phyloP scores from a whole-genome alignment of 2,113 vertebrate species.

The Labeo catla region DNA sequence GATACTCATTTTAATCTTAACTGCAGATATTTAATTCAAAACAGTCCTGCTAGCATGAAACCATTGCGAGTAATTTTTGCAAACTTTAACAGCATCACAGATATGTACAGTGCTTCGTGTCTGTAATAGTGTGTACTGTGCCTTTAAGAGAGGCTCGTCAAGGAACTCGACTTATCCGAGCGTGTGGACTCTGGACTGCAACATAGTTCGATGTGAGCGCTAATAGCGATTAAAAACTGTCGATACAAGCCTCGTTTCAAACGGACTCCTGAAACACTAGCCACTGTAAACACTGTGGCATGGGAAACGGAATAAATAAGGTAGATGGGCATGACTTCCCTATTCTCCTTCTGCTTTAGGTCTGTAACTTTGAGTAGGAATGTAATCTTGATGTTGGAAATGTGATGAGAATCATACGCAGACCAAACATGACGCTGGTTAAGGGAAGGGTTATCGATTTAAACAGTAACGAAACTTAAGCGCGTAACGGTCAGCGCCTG shows the following conservation, averaged over 20 bases:
- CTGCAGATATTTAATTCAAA: neutral
- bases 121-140: neutral
- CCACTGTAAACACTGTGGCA: conserved; percentile 45
- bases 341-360: neutral
- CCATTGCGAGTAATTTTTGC: neutral
- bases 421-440: neutral
- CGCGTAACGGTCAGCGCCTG: neutral
- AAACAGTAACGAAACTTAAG: neutral
- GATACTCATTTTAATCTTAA: neutral
- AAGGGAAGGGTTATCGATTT: neutral
- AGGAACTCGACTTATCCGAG: neutral
- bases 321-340: conserved; percentile 56
- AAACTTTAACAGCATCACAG: neutral
- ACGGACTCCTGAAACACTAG: neutral
- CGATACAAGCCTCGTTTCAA: neutral
- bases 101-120: neutral
- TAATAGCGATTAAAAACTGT: neutral
- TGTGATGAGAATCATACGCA: neutral
- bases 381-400: neutral
- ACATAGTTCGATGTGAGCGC: neutral
- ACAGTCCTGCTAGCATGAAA: neutral
- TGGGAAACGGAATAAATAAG: conserved; percentile 80
- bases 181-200: neutral
- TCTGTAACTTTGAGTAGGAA: conserved; percentile 3
- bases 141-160: conserved; percentile 7